Evolutionary conservation across 2,888 invertebrate species (phyloP).

Genomic region (Serripes groenlandicus): DNA sequence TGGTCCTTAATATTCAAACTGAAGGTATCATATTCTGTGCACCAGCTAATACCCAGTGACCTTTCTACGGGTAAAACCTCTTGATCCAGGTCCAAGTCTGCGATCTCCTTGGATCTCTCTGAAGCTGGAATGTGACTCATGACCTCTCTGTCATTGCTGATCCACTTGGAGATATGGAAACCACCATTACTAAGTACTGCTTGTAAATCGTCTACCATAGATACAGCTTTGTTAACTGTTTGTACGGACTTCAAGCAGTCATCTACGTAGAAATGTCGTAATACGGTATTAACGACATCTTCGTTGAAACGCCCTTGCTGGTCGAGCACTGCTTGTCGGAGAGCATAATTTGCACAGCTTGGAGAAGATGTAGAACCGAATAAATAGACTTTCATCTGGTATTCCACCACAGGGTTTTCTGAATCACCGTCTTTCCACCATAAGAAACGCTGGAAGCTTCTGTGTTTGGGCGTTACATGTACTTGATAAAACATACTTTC

Average conservation of each 20-base stretch:
- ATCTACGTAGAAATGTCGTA: constrained; percentile 48
- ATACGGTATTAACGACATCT: constrained; percentile 19
- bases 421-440: neutral
- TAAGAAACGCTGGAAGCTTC: too few relatives aligned
- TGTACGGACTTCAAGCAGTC: constrained; percentile 34
- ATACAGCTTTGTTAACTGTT: constrained; percentile 14
- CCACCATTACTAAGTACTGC: constrained; percentile 29
- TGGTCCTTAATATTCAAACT: constrained; percentile 47
- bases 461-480: too few relatives aligned
- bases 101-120: constrained; percentile 37
- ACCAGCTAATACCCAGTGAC: too few relatives aligned
- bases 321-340: constrained; percentile 4
- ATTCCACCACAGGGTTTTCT: neutral
- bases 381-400: neutral
- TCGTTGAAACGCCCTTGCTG: constrained; percentile 18
- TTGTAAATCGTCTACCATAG: constrained; percentile 17
- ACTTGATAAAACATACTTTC: too few relatives aligned
- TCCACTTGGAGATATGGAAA: constrained; percentile 50
- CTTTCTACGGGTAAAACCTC: constrained; percentile 46
- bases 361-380: constrained; percentile 59
- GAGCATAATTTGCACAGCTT: constrained; percentile 46
- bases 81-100: constrained; percentile 19
- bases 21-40: constrained; percentile 57
- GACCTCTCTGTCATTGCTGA: constrained; percentile 42
- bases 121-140: constrained; percentile 18